Evolutionary conservation across 1,140 invertebrate genomes (phyloP), one percentile per base, ranked within the genome.

Genomic region (Trypoxylus dichotomus): DNA sequence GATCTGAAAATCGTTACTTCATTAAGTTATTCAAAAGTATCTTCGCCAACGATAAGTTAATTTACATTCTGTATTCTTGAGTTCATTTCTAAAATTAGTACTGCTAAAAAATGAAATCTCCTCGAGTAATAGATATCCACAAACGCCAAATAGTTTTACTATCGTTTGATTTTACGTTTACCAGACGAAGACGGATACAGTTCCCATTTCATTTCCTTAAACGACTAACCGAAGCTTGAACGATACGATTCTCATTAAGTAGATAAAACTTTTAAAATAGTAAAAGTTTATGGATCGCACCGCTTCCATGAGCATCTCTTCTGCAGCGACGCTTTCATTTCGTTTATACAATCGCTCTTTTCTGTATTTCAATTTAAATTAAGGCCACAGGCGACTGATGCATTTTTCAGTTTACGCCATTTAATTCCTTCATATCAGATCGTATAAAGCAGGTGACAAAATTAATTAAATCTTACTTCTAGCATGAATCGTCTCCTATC

Each of bases 181-280:
- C 19, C 47, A 54, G 47, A 54, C 15, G 15, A 19, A 54, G 47
- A n/a, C 47, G 19, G 19, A 54, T 54, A 54, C 15, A 54, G 47
- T 3, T n/a, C 6, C 19, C 47, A 15, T 54, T n/a, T 13, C 15
- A 54, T 68, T 27, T 68, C 32, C 60, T 68, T 15, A 25, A 10
- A 27, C 21, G 21, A 68, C 7, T 21, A 68, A 29, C 13, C 60
- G 60, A 27, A 24, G 60, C 24, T 68, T 68, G 19, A 68, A 24
- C 60, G 60, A 68, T 68, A 68, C 27, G 60, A 68, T 68, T 27
- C 60, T 68, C 60, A 68, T 68, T 68, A 68, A 68, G 21, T 68
- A 68, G 60, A 68, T 68, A 68, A 68, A 68, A 68, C 60, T 68
- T 68, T 68, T 68, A 68, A 68, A 68, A 68, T 68, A 68, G 60